Percentiles rank a stretch among this genome's conserved stretches.
Evolutionary conservation across 2,888 invertebrate species (phyloP).

Genomic region (Rhamphomyia laevipes): DNA sequence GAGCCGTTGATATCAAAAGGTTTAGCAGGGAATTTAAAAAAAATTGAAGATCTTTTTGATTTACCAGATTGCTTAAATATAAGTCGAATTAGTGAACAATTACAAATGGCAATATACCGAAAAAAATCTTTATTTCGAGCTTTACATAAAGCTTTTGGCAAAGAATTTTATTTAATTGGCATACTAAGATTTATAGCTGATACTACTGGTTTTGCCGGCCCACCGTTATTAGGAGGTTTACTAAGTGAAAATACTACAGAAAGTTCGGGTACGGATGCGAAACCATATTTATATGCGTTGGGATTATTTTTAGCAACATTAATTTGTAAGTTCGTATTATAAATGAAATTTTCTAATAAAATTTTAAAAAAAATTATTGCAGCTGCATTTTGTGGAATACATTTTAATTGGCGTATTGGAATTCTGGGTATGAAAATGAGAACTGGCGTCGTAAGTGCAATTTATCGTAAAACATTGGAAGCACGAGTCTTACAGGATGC

Average conservation of each 20-base stretch:
- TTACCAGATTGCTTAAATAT: slow-evolving; percentile 43
- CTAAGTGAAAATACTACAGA: slow-evolving; percentile 54
- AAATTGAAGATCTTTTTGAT: slow-evolving; percentile 73
- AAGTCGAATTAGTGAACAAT: slow-evolving; percentile 26
- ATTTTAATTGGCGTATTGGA: slow-evolving; percentile 82
- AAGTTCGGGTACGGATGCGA: slow-evolving; percentile 51
- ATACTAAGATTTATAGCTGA: slow-evolving; percentile 73
- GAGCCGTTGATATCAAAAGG: slow-evolving; percentile 75
- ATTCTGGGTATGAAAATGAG: slow-evolving; percentile 78
- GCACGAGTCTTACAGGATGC: slow-evolving; percentile 37
- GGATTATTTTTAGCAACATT: slow-evolving; percentile 54
- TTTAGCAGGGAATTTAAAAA: slow-evolving; percentile 53
- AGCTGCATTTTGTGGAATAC: slow-evolving; percentile 70
- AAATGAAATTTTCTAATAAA: background rate
- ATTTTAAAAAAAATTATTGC: slow-evolving; percentile 25
- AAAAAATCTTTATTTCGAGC: slow-evolving; percentile 48
- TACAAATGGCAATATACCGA: slow-evolving; percentile 33
- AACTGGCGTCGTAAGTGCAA: slow-evolving; percentile 67
- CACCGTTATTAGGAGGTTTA: slow-evolving; percentile 71
- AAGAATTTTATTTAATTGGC: slow-evolving; percentile 76
- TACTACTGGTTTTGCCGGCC: slow-evolving; percentile 75
- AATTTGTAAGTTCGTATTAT: slow-evolving; percentile 45
- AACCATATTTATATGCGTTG: slow-evolving; percentile 50
- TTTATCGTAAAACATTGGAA: slow-evolving; percentile 52
- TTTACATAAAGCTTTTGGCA: slow-evolving; percentile 63